These are phyloP conservation scores for Potamarius usumacintae DNA, from an alignment of 2,113 vertebrate species.

Conservation along the genomic window DNA sequence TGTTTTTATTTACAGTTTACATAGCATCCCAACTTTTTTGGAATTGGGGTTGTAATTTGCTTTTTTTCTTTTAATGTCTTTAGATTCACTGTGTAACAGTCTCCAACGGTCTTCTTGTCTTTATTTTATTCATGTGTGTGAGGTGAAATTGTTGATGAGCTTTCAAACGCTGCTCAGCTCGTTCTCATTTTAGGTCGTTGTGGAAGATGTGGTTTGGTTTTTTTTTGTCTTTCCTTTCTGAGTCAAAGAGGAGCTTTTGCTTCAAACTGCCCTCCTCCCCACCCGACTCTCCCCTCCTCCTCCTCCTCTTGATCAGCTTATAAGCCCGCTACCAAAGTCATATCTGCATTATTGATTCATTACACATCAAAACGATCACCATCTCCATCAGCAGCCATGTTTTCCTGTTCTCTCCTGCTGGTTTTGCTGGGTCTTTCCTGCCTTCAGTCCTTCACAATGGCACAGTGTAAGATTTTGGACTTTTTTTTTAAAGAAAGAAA, in stretches of 20 bases:
- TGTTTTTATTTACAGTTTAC: too few relatives aligned
- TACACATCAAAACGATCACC: not conserved
- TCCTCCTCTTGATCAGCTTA: not conserved
- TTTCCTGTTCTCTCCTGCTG: not conserved
- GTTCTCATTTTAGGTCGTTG: not conserved
- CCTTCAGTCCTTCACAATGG: not conserved
- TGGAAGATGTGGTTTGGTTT: too few relatives aligned
- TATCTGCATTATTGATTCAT: not conserved
- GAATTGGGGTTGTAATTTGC: too few relatives aligned
- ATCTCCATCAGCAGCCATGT: not conserved
- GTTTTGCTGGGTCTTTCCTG: constrained; percentile 1
- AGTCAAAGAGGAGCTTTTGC: not conserved
- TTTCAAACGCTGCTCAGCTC: not conserved
- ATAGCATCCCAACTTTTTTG: too few relatives aligned
- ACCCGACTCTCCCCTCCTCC: not conserved
- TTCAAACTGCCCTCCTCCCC: not conserved
- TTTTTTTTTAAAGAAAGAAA: not conserved
- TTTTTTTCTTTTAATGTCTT: too few relatives aligned
- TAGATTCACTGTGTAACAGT: too few relatives aligned
- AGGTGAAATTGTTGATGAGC: too few relatives aligned
- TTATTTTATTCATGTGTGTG: not conserved
- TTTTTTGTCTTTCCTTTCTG: not conserved
- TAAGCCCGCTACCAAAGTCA: not conserved
- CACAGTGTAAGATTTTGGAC: not conserved
- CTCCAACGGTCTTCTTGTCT: too few relatives aligned